Evolutionary conservation across 2,888 invertebrate species (phyloP).

Genomic region (Andrena bicolor): DNA sequence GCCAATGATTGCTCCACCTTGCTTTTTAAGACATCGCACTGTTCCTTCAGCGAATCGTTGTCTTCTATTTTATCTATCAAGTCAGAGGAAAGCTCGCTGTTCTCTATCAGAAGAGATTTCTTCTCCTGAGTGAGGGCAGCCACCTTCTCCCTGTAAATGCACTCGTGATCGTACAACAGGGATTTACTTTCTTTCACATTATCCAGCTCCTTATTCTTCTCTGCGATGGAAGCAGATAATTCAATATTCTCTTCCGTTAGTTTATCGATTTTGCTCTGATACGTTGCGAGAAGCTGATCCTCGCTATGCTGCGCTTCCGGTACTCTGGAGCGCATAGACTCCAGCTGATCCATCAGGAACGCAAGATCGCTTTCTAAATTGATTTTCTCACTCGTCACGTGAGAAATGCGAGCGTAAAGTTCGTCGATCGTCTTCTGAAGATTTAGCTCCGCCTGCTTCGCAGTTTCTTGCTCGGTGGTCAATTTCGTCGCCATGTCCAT

Average conservation of each 20-base stretch:
- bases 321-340: constrained; percentile 42
- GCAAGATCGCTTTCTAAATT: constrained; percentile 64
- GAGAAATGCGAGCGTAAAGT: constrained; percentile 68
- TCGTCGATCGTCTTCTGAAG: constrained; percentile 73
- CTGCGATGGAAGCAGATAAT: constrained; percentile 87
- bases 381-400: constrained; percentile 70
- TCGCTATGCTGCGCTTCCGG: constrained; percentile 49
- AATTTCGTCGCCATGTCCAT: constrained; percentile 76
- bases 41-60: constrained; percentile 72
- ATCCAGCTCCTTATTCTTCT: constrained; percentile 85
- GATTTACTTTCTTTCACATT: constrained; percentile 72
- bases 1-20: constrained; percentile 60
- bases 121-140: constrained; percentile 60
- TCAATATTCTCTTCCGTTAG: constrained; percentile 77
- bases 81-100: constrained; percentile 74
- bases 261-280: constrained; percentile 68
- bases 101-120: constrained; percentile 70
- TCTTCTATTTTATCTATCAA: constrained; percentile 79
- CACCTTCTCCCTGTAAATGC: constrained; percentile 72
- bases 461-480: constrained; percentile 67
- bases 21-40: constrained; percentile 64
- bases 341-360: constrained; percentile 64
- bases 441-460: constrained; percentile 55
- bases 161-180: constrained; percentile 74
- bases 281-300: constrained; percentile 60